These are phyloP conservation scores for Macrophya alboannulata DNA, from an alignment of 2,888 invertebrate genomes.

Conservation along the genomic window DNA sequence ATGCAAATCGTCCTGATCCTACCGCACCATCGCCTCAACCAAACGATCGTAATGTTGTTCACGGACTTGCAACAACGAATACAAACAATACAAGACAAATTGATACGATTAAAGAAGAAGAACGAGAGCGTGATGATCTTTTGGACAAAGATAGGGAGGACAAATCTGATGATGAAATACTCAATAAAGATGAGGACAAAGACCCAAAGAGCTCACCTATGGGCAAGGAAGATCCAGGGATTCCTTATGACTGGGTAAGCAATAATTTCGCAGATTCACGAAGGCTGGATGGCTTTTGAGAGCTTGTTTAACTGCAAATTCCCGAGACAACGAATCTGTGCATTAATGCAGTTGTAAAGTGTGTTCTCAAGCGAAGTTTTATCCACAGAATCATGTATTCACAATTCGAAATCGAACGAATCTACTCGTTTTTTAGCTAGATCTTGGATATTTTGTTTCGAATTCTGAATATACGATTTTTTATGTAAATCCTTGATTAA, in stretches of 20 bases:
- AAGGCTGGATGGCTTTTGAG: background rate
- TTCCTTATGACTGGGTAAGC: slow-evolving; percentile 93
- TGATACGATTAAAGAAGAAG: slow-evolving; percentile 81
- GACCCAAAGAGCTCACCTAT: slow-evolving; percentile 81
- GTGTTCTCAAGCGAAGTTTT: background rate
- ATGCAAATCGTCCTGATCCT: slow-evolving; percentile 14
- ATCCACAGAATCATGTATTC: no score
- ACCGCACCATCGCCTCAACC: slow-evolving; percentile 27
- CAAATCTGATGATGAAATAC: slow-evolving; percentile 76
- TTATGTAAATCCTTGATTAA: no score
- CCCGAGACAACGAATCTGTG: background rate
- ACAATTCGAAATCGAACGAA: no score
- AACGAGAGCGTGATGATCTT: slow-evolving; percentile 82
- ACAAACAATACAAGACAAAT: slow-evolving; percentile 71
- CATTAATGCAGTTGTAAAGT: background rate
- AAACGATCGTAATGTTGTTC: slow-evolving; percentile 46
- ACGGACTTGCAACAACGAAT: slow-evolving; percentile 8
- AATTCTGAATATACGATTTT: no score
- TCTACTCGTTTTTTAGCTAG: no score
- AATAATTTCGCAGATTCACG: slow-evolving; percentile 52
- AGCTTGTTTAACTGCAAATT: background rate
- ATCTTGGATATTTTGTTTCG: no score
- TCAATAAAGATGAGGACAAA: slow-evolving; percentile 82
- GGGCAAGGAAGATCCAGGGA: slow-evolving; percentile 89
- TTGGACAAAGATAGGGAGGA: slow-evolving; percentile 83